Percentiles rank a stretch among this genome's conserved stretches.
phyloP scores from a whole-genome alignment of 2,888 invertebrate species.

The Sympetrum striolatum region DNA sequence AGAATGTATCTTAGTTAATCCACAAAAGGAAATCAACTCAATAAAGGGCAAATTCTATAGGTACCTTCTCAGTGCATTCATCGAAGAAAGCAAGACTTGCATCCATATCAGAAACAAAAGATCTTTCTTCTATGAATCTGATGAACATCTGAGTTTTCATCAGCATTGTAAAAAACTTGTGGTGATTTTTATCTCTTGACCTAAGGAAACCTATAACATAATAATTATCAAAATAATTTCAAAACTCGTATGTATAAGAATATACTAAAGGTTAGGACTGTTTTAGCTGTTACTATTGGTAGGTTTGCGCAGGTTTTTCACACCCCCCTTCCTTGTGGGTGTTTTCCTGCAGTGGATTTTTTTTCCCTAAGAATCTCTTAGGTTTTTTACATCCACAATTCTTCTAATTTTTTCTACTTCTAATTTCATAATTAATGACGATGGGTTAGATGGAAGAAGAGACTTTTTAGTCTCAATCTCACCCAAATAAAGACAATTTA shows the following conservation, averaged over 20 bases:
- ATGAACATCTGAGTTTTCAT: slow-evolving; percentile 98
- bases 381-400: too few species aligned
- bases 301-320: too few species aligned
- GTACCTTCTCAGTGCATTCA: slow-evolving; percentile 88
- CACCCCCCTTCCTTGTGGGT: too few species aligned
- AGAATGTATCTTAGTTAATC: not conserved
- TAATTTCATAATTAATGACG: too few species aligned
- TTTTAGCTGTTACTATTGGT: too few species aligned
- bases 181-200: slow-evolving; percentile 80
- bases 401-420: too few species aligned
- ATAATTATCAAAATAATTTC: slow-evolving; percentile 38
- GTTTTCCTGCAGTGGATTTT: too few species aligned
- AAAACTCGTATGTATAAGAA: not conserved
- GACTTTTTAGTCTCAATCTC: too few species aligned
- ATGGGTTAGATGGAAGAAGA: too few species aligned
- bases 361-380: too few species aligned
- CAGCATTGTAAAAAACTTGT: slow-evolving; percentile 83
- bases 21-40: not conserved
- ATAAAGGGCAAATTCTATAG: not conserved
- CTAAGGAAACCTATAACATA: slow-evolving; percentile 71
- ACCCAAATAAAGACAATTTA: too few species aligned
- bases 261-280: too few species aligned
- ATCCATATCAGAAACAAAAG: slow-evolving; percentile 98
- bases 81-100: slow-evolving; percentile 96
- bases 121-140: slow-evolving; percentile 97